Evolutionary conservation across 2,113 vertebrate genomes (phyloP).

Genomic region (Phylloscopus whistleri): DNA sequence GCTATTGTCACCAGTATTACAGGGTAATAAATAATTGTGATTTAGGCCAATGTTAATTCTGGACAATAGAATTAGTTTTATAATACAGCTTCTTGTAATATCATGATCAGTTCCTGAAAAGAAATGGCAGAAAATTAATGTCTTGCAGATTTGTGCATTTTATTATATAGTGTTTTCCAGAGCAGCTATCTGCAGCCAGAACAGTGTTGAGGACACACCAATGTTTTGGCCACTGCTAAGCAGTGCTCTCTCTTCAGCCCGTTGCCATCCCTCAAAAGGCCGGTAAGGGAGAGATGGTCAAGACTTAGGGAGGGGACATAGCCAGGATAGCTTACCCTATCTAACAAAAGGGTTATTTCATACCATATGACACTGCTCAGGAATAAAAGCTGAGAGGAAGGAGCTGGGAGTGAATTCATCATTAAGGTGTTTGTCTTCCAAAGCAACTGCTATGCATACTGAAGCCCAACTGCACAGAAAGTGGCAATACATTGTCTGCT

Average conservation of each 20-base stretch:
- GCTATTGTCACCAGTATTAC: background rate
- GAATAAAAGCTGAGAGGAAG: background rate
- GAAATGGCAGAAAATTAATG: background rate
- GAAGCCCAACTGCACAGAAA: background rate
- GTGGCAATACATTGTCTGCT: background rate
- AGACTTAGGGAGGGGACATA: background rate
- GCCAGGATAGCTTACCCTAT: background rate
- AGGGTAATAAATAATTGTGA: background rate
- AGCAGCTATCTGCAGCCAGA: background rate
- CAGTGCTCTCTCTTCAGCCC: background rate
- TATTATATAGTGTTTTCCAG: background rate
- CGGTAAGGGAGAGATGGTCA: background rate
- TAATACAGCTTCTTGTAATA: background rate
- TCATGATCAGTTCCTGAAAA: background rate
- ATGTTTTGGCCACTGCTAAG: background rate
- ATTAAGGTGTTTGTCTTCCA: background rate
- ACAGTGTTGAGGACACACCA: background rate
- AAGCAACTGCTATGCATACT: background rate
- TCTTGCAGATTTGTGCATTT: background rate
- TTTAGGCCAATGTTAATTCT: background rate
- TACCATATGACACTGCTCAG: fast-evolving
- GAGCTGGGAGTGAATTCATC: background rate
- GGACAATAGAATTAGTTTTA: background rate
- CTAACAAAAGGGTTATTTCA: background rate
- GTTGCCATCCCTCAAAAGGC: fast-evolving